A percentile compares a stretch with the other conserved stretches of the same genome.
phyloP scores from a whole-genome alignment of 2,888 invertebrate species.

The Hypomecis atomaria region DNA sequence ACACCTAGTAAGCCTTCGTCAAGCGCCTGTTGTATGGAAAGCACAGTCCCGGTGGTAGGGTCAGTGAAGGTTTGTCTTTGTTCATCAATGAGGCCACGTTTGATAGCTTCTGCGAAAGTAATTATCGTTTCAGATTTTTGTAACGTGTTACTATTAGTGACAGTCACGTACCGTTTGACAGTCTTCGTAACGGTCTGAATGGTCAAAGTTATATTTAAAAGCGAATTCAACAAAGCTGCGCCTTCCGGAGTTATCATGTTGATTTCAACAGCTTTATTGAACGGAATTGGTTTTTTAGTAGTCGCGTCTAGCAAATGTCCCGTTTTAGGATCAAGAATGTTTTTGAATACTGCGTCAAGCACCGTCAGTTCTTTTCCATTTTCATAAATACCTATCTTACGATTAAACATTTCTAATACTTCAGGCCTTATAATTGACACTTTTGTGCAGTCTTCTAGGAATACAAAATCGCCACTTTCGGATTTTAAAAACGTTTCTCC shows the following conservation, averaged over 20 bases:
- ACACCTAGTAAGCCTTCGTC: slow-evolving; percentile 89
- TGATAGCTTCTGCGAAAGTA: slow-evolving; percentile 91
- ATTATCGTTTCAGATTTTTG: slow-evolving; percentile 85
- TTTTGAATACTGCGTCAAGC: slow-evolving; percentile 94
- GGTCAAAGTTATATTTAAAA: slow-evolving; percentile 94
- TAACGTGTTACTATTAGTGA: slow-evolving; percentile 87
- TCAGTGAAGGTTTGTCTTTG: slow-evolving; percentile 90
- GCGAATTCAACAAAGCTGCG: slow-evolving; percentile 92
- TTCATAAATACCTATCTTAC: slow-evolving; percentile 92
- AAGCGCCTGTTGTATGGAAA: slow-evolving; percentile 91
- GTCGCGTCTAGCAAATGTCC: slow-evolving; percentile 92
- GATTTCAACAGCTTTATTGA: slow-evolving; percentile 93
- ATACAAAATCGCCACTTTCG: slow-evolving; percentile 89
- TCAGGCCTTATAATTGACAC: slow-evolving; percentile 92
- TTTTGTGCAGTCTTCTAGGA: slow-evolving; percentile 91
- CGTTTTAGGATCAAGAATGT: slow-evolving; percentile 94
- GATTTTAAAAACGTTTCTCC: slow-evolving; percentile 90
- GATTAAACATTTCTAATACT: slow-evolving; percentile 93
- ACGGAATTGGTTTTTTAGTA: slow-evolving; percentile 89
- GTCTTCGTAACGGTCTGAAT: slow-evolving; percentile 94
- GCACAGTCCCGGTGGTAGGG: slow-evolving; percentile 88
- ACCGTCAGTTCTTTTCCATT: slow-evolving; percentile 91
- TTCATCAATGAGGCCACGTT: slow-evolving; percentile 92
- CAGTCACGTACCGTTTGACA: slow-evolving; percentile 92
- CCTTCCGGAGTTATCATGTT: slow-evolving; percentile 95